Base-by-base conservation (phyloP, 2,113 vertebrate species). In the Oncorhynchus mykiss region DNA sequence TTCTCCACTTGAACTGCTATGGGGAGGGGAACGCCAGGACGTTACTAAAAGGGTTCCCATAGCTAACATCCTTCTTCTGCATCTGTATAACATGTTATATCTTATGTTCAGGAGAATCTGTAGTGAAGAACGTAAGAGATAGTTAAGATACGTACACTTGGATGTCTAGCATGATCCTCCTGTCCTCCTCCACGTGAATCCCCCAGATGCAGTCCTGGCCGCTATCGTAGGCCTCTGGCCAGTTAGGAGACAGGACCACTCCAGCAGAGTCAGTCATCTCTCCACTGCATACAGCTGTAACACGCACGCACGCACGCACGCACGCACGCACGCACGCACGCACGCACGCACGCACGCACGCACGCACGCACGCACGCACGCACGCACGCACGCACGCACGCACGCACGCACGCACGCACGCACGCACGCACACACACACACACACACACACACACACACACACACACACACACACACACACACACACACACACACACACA, bases 171-270 rank as follows among this genome's bases (percentile, higher is more conserved):
- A 99, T 94, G 92, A 98, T 92, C 66, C 97, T 94, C 90, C 97
- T 97, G 92, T 98, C 97, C 77, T 99, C 96, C 69, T 98, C 96
- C 73, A 99, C 97, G 0, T 98, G 97, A 70, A 99, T 94, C 1
- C 97, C 97, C 97, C 97, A 99, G 91, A 99, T 99, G 88, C 97
- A 99, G 90, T 99, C 97, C 87, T 99, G 97, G 51, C 97, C 97
- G 45, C 96, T 96, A 78, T 97, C 94, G 0, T 98, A 98, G 0
- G 96, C 95, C 89, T 98, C 97, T 0, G 97, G 97, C 96, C 96
- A 99, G 92, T 99, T 98, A 14, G 97, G 96, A 0, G 97, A 98
- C 76, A 99, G 88, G 67, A 99, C 95, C 78, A 98, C 95, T 0
- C 97, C 96, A 0, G 95, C 93, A 0, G 94, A 91, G 57, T 98